These are phyloP conservation scores for Leguminivora glycinivorella DNA, from an alignment of 1,140 invertebrate species.

Conservation along the genomic window DNA sequence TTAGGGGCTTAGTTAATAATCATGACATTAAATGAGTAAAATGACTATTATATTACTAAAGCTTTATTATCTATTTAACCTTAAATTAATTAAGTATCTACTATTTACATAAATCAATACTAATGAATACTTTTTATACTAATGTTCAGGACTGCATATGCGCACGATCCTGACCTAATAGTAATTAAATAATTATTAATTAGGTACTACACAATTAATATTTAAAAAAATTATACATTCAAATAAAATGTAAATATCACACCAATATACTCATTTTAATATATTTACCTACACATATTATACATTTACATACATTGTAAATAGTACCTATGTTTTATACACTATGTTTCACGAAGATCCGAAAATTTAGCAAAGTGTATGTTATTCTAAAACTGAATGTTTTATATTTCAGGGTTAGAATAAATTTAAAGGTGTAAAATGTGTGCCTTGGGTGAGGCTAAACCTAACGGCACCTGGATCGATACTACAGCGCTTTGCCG, in stretches of 20 bases:
- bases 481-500: too few species aligned
- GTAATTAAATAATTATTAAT: constrained; percentile 8
- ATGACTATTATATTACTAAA: neutral
- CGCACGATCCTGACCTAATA: constrained; percentile 3
- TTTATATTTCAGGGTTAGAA: too few species aligned
- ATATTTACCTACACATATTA: constrained; percentile 21
- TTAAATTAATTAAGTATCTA: neutral
- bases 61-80: neutral
- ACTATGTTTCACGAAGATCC: too few species aligned
- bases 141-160: neutral
- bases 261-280: constrained; percentile 31
- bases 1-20: neutral
- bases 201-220: neutral
- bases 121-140: constrained; percentile 21
- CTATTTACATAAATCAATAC: constrained; percentile 18
- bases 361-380: too few species aligned
- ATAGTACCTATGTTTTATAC: constrained; percentile 34
- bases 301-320: constrained; percentile 30
- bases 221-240: neutral
- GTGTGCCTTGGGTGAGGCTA: too few species aligned
- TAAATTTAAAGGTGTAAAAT: too few species aligned
- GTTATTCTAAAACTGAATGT: too few species aligned
- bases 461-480: too few species aligned
- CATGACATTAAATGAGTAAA: neutral
- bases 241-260: constrained; percentile 29